A percentile compares a stretch with the other conserved stretches of the same genome.
These are phyloP conservation scores for Drosophila triauraria DNA, from an alignment of 1,140 invertebrate species.

Conservation along the genomic window DNA sequence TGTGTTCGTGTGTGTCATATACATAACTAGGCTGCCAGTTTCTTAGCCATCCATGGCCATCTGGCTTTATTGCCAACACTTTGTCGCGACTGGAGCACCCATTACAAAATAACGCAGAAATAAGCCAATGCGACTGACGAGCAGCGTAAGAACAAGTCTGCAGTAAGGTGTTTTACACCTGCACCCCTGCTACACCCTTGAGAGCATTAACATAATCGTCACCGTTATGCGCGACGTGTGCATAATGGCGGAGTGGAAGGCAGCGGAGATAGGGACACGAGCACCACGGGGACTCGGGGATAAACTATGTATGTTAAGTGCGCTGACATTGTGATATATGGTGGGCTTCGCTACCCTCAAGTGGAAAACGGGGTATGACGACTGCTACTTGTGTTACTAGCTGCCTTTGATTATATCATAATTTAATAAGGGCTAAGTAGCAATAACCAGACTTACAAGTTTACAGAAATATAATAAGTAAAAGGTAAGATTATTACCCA, in stretches of 20 bases:
- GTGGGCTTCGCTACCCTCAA: slow-evolving; percentile 41
- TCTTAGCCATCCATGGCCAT: slow-evolving; percentile 54
- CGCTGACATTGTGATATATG: slow-evolving; percentile 81
- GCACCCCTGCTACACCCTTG: background rate
- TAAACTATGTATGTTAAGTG: slow-evolving; percentile 82
- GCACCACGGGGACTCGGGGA: slow-evolving; percentile 27
- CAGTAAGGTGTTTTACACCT: slow-evolving; percentile 15
- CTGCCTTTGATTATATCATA: slow-evolving; percentile 10
- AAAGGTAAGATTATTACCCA: too few relatives aligned
- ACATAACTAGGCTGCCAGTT: slow-evolving; percentile 57
- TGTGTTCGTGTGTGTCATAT: slow-evolving; percentile 6
- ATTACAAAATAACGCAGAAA: slow-evolving; percentile 81
- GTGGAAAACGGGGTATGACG: background rate
- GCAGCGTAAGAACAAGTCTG: slow-evolving; percentile 37
- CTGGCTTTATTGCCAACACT: slow-evolving; percentile 72
- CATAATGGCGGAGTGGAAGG: slow-evolving; percentile 61
- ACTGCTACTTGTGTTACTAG: background rate
- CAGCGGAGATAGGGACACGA: slow-evolving; percentile 31
- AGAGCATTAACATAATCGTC: slow-evolving; percentile 82
- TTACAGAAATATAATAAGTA: background rate
- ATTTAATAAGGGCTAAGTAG: background rate
- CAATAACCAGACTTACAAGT: background rate
- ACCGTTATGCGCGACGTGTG: slow-evolving; percentile 81
- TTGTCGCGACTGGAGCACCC: slow-evolving; percentile 66
- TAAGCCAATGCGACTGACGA: slow-evolving; percentile 80